Evolutionary conservation across 2,113 vertebrate species (phyloP).

Genomic region (Megaceryle torquata): DNA sequence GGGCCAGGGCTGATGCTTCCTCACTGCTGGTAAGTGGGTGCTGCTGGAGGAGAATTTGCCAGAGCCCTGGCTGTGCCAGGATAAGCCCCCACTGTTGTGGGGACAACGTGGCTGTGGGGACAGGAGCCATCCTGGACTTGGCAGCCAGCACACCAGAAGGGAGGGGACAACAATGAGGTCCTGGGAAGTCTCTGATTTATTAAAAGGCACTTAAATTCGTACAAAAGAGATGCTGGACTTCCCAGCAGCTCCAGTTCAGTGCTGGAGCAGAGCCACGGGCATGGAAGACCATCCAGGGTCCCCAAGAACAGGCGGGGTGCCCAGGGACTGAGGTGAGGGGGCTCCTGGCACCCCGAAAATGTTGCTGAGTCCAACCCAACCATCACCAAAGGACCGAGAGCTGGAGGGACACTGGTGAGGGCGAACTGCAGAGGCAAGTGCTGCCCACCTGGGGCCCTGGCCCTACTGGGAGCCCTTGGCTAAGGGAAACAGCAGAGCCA

Average conservation of each 20-base stretch:
- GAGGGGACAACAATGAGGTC: neutral
- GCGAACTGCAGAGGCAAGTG: neutral
- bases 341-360: neutral
- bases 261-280: fast-evolving
- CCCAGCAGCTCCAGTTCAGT: neutral
- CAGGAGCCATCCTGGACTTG: neutral
- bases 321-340: fast-evolving
- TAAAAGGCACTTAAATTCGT: slow-evolving; percentile 43
- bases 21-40: too few relatives aligned
- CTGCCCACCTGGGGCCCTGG: neutral
- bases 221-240: neutral
- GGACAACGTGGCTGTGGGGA: neutral
- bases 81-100: neutral
- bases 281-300: neutral
- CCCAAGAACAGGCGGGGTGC: fast-evolving
- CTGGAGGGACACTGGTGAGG: neutral
- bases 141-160: neutral
- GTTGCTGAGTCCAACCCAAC: neutral
- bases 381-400: neutral
- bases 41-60: neutral
- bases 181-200: slow-evolving; percentile 47
- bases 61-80: neutral
- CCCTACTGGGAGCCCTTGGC: neutral
- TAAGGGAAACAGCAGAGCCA: neutral
- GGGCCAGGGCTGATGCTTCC: neutral